Conservation (phyloP, 2,797 vertebrate genomes). For the Clarias laeviceps region DNA sequence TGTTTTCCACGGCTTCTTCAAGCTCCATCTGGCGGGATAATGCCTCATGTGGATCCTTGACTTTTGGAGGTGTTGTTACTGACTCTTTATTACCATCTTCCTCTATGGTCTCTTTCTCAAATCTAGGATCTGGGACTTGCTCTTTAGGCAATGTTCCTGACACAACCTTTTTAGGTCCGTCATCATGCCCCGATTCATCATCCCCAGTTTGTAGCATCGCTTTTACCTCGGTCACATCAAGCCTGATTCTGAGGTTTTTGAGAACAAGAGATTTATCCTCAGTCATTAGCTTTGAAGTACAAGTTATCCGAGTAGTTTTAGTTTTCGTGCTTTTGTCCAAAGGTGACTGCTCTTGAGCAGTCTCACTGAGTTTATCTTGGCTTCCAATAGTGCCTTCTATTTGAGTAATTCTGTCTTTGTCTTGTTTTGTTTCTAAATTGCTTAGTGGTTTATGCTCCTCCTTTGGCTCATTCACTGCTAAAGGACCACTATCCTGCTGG, state of each 20-base stretch:
- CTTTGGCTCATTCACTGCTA: conserved; percentile 66
- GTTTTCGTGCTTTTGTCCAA: conserved; percentile 65
- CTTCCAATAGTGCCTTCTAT: conserved; percentile 62
- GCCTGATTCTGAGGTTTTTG: conserved; percentile 82
- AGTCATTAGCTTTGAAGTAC: conserved; percentile 72
- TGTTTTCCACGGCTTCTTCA: conserved; percentile 93
- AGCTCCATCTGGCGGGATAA: conserved; percentile 88
- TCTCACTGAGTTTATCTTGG: conserved; percentile 65
- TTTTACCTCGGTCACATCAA: conserved; percentile 83
- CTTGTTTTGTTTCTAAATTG: conserved; percentile 55
- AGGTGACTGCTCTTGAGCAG: conserved; percentile 68
- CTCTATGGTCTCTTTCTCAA: conserved; percentile 63
- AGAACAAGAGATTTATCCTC: conserved; percentile 83
- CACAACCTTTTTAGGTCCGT: conserved; percentile 74
- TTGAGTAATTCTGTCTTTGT: conserved; percentile 58
- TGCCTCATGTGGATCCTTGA: conserved; percentile 74
- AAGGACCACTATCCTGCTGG: conserved; percentile 59
- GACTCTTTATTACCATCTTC: conserved; percentile 69
- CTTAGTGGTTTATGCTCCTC: conserved; percentile 70
- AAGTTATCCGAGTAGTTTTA: conserved; percentile 75
- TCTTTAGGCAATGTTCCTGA: conserved; percentile 72
- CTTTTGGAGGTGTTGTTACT: conserved; percentile 67
- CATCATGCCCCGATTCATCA: conserved; percentile 73
- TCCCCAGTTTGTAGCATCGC: conserved; percentile 76
- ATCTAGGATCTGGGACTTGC: conserved; percentile 64